Conservation (phyloP, 2,797 vertebrate species). For the Malacoraja senta region DNA sequence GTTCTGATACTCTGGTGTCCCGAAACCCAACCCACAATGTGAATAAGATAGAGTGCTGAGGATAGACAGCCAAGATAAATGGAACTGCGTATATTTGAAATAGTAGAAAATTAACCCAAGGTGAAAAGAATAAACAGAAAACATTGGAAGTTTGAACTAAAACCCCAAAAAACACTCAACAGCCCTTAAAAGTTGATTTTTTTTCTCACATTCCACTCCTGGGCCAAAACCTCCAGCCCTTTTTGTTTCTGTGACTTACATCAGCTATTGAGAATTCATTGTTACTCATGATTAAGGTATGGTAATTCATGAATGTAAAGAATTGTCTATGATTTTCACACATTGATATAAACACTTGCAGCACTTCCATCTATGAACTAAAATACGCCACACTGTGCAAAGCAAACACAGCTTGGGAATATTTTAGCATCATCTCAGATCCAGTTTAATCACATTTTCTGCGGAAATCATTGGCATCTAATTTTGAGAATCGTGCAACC, state of each 20-base stretch:
- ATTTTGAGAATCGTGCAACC: neutral
- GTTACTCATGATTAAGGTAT: neutral
- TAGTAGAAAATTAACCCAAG: neutral
- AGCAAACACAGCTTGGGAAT: neutral
- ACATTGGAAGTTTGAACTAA: neutral
- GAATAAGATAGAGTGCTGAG: neutral
- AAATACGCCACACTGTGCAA: neutral
- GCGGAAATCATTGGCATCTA: slow-evolving; percentile 24
- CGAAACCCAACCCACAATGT: neutral
- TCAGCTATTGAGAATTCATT: neutral
- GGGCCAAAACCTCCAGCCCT: neutral
- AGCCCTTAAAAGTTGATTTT: neutral
- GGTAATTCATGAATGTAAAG: slow-evolving; percentile 13
- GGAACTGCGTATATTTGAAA: neutral
- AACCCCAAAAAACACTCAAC: neutral
- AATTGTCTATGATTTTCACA: slow-evolving; percentile 20
- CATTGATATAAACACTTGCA: slow-evolving; percentile 19
- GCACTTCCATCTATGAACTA: neutral
- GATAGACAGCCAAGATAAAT: neutral
- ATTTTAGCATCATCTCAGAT: neutral
- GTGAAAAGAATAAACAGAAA: neutral
- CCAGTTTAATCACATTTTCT: neutral
- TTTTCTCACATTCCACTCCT: neutral
- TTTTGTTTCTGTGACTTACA: neutral
- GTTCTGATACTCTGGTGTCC: neutral